Evolutionary conservation across 2,113 vertebrate species (phyloP), one percentile per base, ranked within the genome.

Genomic region (Muntiacus muntjak): DNA sequence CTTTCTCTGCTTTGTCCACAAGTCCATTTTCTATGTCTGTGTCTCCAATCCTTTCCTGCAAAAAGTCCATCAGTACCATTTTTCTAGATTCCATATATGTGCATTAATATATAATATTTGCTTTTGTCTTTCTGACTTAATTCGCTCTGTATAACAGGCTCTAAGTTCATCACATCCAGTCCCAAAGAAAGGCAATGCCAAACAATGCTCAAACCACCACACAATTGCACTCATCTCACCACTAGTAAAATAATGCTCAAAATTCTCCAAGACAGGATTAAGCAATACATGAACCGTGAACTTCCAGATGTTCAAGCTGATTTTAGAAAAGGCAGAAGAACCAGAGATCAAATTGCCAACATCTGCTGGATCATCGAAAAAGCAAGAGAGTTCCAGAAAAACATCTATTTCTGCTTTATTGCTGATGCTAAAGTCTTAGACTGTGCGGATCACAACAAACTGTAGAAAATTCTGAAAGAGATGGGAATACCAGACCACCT

Each of bases 211-310:
- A 36, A 67, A 67, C 33, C 19, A 67, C 17, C 1, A 2, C 17
- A 67, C 33, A 67, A 21, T 5, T 36, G 33, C 33, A 67, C 4
- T 67, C 33, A 67, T n/a, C 64, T 67, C 33, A 67, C 64, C 2
- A 0, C 64, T 67, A n/a, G 62, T 67, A 67, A 67, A 67, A 5
- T 5, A 67, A n/a, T 67, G 62, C 62, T 19, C 10, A 67, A 67
- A 67, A 67, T n/a, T 19, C 62, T n/a, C 62, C 62, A 67, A 67
- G 33, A 16, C 1, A 67, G 62, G 16, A 1, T n/a, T n/a, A 8
- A n/a, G 33, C 33, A n/a, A 9, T 5, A 64, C 0, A 0, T n/a
- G 33, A 64, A n/a, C 16, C 7, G 0, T 64, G 33, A 64, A 64
- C 3, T n/a, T 17, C 4, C 62, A 2, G 16, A n/a, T n/a, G 62